Conservation (phyloP, 2,888 invertebrate genomes). For the Eupithecia inturbata region DNA sequence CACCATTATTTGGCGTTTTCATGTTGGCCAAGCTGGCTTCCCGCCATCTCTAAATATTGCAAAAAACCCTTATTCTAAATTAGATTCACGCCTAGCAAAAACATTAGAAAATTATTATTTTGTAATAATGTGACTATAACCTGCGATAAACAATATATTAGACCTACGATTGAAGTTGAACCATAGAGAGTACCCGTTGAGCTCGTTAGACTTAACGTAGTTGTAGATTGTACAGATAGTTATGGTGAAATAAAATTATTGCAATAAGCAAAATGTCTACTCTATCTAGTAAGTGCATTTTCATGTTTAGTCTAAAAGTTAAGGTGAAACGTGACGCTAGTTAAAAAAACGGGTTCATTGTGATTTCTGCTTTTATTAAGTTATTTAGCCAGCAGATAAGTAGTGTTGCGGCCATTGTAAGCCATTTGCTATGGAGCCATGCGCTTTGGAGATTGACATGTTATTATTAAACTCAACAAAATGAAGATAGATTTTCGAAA, state of each 20-base stretch:
- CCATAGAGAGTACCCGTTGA: slow-evolving; percentile 34
- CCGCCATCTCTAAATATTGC: slow-evolving; percentile 5
- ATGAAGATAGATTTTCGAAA: background rate
- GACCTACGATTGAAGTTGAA: slow-evolving; percentile 24
- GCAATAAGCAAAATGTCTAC: slow-evolving; percentile 5
- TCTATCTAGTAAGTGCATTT: slow-evolving; percentile 3
- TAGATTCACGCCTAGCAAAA: background rate
- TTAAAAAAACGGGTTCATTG: background rate
- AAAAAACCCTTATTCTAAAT: slow-evolving; percentile 14
- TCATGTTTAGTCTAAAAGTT: background rate
- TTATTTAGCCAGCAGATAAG: background rate
- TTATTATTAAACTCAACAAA: background rate
- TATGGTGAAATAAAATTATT: slow-evolving; percentile 15
- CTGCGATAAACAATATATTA: background rate
- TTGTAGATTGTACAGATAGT: slow-evolving; percentile 30
- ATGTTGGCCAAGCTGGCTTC: background rate
- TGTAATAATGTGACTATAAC: slow-evolving; percentile 7
- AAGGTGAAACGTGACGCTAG: background rate
- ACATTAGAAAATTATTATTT: background rate
- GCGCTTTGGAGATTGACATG: background rate
- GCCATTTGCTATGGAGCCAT: background rate
- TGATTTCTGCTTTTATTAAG: background rate
- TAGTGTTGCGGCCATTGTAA: background rate
- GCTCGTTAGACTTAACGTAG: slow-evolving; percentile 31
- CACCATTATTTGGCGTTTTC: background rate